These are phyloP conservation scores for Oscheius sp. DNA, from an alignment of 1,140 invertebrate species.

Conservation along the genomic window DNA sequence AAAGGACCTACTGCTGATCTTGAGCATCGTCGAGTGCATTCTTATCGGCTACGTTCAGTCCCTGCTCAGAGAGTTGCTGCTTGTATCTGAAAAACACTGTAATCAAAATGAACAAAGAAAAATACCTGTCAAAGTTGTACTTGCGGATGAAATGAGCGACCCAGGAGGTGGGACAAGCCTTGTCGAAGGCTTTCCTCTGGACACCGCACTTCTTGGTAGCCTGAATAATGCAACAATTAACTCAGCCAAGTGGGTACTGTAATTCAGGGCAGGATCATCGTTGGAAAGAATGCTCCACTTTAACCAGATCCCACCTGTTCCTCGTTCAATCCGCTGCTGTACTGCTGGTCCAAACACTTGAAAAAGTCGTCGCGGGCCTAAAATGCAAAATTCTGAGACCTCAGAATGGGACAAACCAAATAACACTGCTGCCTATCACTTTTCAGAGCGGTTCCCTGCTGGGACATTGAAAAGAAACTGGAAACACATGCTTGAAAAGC, in stretches of 20 bases:
- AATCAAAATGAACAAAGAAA: neutral
- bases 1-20: neutral
- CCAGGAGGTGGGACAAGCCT: conserved; percentile 23
- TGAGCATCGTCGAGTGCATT: conserved; percentile 6
- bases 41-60: conserved; percentile 16
- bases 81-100: neutral
- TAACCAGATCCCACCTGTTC: neutral
- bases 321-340: neutral
- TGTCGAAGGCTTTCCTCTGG: conserved; percentile 17
- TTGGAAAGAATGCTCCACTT: too few relatives aligned
- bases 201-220: neutral
- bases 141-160: conserved; percentile 27
- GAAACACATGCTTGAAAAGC: too few relatives aligned
- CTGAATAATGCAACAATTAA: neutral
- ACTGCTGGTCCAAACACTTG: conserved; percentile 9
- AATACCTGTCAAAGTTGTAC: conserved; percentile 23
- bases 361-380: conserved; percentile 20
- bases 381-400: neutral
- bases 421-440: neutral
- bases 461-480: too few relatives aligned
- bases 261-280: too few relatives aligned
- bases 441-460: neutral
- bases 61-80: conserved; percentile 10
- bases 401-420: neutral
- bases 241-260: too few relatives aligned